These are phyloP conservation scores for Heterotilapia buettikoferi DNA, from an alignment of 2,113 vertebrate species.

Conservation along the genomic window DNA sequence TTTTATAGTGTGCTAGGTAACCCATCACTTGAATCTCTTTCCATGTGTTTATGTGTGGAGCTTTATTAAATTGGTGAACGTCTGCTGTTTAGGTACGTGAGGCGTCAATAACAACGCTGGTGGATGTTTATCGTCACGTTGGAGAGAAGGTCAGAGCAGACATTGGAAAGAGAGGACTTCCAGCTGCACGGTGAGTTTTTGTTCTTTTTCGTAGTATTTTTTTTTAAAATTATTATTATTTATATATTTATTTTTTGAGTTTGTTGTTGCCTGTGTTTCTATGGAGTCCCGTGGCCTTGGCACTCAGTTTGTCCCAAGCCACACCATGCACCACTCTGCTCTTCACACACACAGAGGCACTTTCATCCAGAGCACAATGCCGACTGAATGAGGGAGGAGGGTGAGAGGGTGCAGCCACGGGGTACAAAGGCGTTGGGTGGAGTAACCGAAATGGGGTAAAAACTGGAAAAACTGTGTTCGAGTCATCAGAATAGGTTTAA, in stretches of 20 bases:
- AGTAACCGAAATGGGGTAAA: not conserved
- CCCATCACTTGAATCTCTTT: not conserved
- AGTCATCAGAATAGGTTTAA: conserved; percentile 9
- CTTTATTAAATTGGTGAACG: not conserved
- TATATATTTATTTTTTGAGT: not conserved
- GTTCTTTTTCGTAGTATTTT: not conserved
- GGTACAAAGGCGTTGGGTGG: conserved; percentile 21
- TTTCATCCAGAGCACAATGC: conserved; percentile 65
- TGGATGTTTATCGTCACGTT: conserved; percentile 90
- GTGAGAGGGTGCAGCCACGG: not conserved
- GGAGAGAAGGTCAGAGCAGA: conserved; percentile 86
- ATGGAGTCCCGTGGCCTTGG: conserved; percentile 31
- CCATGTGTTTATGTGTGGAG: not conserved
- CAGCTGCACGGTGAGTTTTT: conserved; percentile 81
- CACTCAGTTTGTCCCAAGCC: conserved; percentile 55
- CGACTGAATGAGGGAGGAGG: conserved; percentile 3
- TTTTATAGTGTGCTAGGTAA: not conserved
- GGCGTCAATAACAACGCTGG: conserved; percentile 78
- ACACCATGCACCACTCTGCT: conserved; percentile 65
- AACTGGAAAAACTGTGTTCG: not conserved
- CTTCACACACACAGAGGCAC: conserved; percentile 57
- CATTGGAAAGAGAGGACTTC: conserved; percentile 83
- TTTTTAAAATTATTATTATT: rapidly evolving
- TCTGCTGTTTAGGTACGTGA: conserved; percentile 83
- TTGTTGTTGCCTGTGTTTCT: not conserved